These are phyloP conservation scores for Holothuria leucospilota DNA, from an alignment of 53 echinoderm and acorn worm species.

Conservation along the genomic window DNA sequence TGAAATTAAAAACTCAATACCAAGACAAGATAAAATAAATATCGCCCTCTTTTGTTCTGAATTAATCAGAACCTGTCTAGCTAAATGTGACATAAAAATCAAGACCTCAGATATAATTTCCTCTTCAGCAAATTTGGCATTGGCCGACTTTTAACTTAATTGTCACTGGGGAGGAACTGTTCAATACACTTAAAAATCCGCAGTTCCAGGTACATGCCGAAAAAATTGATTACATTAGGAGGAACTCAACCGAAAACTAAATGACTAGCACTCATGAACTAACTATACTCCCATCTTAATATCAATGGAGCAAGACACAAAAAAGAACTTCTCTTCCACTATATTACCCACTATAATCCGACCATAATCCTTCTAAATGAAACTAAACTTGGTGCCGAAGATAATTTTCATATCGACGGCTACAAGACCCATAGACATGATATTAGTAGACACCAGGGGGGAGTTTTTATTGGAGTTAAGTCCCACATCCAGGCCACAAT, in stretches of 20 bases:
- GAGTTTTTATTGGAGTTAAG: too few species aligned
- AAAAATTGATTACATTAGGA: too few species aligned
- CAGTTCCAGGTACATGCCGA: too few species aligned
- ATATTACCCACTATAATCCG: not conserved
- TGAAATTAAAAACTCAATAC: not conserved
- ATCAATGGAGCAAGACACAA: not conserved
- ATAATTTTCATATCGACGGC: not conserved
- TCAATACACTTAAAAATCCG: not conserved
- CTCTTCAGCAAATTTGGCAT: not conserved
- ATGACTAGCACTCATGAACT: too few species aligned
- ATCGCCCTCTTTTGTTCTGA: not conserved
- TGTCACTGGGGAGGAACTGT: not conserved
- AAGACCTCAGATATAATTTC: not conserved
- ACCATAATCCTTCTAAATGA: not conserved
- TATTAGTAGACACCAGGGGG: not conserved
- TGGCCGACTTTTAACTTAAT: not conserved
- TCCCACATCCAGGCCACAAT: too few species aligned
- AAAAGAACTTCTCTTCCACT: not conserved
- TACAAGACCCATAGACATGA: not conserved
- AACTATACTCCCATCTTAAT: not conserved
- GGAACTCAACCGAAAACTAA: too few species aligned
- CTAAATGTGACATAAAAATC: not conserved
- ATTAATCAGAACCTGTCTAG: not conserved
- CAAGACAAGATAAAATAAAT: not conserved
- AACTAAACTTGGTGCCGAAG: not conserved